phyloP scores from a whole-genome alignment of 2,888 invertebrate genomes.

The Boloria selene region DNA sequence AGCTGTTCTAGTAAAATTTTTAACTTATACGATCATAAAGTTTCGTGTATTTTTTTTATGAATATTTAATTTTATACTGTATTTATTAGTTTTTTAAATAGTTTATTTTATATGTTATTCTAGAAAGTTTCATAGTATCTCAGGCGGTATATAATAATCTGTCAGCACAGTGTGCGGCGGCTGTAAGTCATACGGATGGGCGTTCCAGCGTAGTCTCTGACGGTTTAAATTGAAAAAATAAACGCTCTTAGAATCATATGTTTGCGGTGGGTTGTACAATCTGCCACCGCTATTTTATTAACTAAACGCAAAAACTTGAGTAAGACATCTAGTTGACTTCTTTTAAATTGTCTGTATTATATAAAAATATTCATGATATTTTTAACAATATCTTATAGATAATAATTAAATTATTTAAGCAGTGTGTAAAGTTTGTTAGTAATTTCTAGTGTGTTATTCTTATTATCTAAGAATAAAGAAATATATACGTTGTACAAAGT shows the following conservation, averaged over 20 bases:
- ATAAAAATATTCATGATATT: no score
- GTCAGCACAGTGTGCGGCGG: constrained; percentile 5
- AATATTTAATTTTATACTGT: not conserved
- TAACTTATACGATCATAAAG: not conserved
- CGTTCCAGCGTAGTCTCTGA: constrained; percentile 54
- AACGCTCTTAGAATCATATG: constrained; percentile 72
- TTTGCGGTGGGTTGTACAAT: constrained; percentile 65
- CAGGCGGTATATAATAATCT: constrained; percentile 3
- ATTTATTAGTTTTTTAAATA: not conserved
- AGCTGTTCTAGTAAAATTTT: not conserved
- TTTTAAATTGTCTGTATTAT: no score
- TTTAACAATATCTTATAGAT: no score
- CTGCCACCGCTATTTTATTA: constrained; percentile 37
- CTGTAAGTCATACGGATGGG: constrained; percentile 11
- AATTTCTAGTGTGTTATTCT: no score
- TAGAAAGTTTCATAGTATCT: not conserved
- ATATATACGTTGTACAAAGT: constrained; percentile 1
- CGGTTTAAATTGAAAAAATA: constrained; percentile 79
- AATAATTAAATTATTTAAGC: no score
- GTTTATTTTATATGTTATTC: not conserved
- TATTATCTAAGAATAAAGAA: constrained; percentile 22
- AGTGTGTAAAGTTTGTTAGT: no score
- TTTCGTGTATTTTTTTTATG: not conserved
- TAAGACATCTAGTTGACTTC: constrained; percentile 38
- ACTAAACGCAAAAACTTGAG: constrained; percentile 16